A percentile compares a stretch with the other conserved stretches of the same genome.
Conservation (phyloP, 2,113 vertebrate genomes). For the Tupaia tana region DNA sequence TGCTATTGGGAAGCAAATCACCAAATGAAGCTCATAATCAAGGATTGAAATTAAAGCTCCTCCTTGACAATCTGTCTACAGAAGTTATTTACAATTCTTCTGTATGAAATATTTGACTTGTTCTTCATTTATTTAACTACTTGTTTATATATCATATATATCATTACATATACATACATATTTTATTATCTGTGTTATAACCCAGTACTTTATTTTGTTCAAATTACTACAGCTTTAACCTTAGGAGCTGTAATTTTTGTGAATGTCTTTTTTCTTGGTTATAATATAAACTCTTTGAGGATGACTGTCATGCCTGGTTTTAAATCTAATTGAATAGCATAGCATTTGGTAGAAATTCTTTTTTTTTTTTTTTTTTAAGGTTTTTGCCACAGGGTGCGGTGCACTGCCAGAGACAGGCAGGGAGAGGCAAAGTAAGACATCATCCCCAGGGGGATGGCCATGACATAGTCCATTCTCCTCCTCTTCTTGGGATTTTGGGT, state of each 20-base stretch:
- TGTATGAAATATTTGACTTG: neutral
- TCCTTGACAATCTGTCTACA: neutral
- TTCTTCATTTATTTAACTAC: neutral
- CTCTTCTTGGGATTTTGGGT: too few species aligned
- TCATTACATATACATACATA: neutral
- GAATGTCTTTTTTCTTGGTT: neutral
- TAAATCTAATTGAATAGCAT: neutral
- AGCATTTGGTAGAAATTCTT: neutral
- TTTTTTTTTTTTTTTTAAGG: neutral
- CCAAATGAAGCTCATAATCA: neutral
- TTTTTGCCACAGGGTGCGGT: too few species aligned
- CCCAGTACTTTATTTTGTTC: neutral
- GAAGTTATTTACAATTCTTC: neutral
- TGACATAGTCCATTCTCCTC: too few species aligned
- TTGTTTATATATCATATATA: neutral
- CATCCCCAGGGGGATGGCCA: too few species aligned
- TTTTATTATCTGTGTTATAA: constrained; percentile 2
- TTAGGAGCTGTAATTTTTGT: neutral
- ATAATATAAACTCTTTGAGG: neutral
- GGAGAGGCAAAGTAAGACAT: too few species aligned
- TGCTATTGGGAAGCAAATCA: neutral
- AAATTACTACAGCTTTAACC: neutral
- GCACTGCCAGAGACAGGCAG: too few species aligned
- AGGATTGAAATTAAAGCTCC: neutral
- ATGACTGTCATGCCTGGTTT: neutral